These are phyloP conservation scores for Cichlasoma orientale DNA, from an alignment of 2,797 vertebrate species.

Conservation along the genomic window DNA sequence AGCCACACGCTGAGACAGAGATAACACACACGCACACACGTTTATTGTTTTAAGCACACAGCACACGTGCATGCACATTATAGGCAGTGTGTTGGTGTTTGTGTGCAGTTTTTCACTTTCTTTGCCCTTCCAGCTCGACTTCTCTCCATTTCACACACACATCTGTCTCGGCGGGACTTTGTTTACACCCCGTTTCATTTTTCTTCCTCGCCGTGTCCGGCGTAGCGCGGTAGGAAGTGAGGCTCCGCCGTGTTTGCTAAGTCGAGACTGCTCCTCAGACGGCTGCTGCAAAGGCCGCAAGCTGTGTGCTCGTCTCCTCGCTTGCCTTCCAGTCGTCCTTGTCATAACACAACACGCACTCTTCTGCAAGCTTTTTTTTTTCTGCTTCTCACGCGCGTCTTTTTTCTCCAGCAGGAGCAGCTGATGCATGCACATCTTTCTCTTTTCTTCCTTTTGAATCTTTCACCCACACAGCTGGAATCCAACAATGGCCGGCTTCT, in stretches of 20 bases:
- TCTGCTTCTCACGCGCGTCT: background rate
- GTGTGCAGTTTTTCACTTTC: background rate
- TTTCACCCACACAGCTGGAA: slow-evolving; percentile 46
- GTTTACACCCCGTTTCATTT: slow-evolving; percentile 14
- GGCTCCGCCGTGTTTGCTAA: background rate
- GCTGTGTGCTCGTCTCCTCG: background rate
- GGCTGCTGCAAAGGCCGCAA: background rate
- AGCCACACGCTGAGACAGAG: slow-evolving; percentile 13
- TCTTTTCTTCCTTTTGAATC: background rate
- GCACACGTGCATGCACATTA: background rate
- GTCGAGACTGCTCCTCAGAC: background rate
- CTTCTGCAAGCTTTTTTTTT: background rate
- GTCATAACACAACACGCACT: slow-evolving; percentile 5
- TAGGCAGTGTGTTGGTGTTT: background rate
- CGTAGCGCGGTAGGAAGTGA: background rate
- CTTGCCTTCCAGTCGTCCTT: slow-evolving; percentile 27
- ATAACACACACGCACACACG: background rate
- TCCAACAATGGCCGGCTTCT: slow-evolving; percentile 29
- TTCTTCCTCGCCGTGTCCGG: background rate
- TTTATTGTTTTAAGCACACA: slow-evolving; percentile 5
- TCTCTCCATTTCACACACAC: slow-evolving; percentile 18
- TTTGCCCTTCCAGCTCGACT: background rate
- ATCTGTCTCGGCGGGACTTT: background rate
- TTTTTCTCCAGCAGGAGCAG: background rate
- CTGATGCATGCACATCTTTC: background rate